These are phyloP conservation scores for Furcifer pardalis DNA, from an alignment of 2,797 vertebrate genomes.

Conservation along the genomic window DNA sequence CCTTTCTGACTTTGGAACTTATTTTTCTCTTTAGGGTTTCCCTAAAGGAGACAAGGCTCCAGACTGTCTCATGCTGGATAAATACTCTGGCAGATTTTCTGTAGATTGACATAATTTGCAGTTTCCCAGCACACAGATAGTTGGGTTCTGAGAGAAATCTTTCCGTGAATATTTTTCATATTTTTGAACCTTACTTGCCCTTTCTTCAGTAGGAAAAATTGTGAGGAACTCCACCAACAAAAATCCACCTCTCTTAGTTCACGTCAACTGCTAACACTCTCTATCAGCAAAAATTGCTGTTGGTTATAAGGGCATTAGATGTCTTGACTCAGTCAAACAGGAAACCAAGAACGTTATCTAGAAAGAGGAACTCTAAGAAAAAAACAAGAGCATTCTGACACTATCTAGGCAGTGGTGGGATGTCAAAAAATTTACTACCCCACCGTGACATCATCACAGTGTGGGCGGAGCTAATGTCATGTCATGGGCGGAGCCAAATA, in stretches of 20 bases:
- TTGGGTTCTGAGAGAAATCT: background rate
- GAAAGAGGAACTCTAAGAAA: background rate
- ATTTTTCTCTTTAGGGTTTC: background rate
- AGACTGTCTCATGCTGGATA: slow-evolving; percentile 13
- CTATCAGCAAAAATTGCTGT: background rate
- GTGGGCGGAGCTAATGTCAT: too few species aligned
- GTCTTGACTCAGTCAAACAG: background rate
- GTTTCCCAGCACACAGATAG: background rate
- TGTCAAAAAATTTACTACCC: too few species aligned
- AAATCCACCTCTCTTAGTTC: background rate
- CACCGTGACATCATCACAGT: too few species aligned
- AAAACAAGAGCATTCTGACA: background rate
- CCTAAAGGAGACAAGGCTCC: slow-evolving; percentile 23
- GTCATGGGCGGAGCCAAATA: too few species aligned
- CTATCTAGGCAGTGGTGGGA: too few species aligned
- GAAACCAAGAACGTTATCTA: background rate
- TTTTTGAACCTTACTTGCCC: background rate
- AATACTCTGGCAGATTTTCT: background rate
- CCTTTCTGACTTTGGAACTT: slow-evolving; percentile 5
- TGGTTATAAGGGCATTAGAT: background rate
- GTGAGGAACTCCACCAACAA: background rate
- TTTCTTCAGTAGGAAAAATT: background rate
- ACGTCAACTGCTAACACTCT: background rate
- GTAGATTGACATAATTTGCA: background rate
- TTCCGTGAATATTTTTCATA: background rate